Evolutionary conservation across 1,140 invertebrate species (phyloP).

Genomic region (Temnothorax nylanderi): DNA sequence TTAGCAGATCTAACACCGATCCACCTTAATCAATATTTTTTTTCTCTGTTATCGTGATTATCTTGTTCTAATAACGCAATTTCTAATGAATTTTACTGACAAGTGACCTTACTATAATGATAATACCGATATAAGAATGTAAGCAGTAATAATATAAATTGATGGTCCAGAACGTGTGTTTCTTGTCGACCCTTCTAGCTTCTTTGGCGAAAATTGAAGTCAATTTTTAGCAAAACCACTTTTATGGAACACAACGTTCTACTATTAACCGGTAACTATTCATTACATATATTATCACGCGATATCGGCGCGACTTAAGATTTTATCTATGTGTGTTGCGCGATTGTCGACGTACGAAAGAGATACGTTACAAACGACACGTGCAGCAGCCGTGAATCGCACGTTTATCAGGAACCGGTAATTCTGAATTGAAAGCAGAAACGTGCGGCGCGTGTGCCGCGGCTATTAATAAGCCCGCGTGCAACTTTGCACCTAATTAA

Average conservation of each 20-base stretch:
- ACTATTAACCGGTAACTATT: neutral
- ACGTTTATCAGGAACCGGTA: conserved; percentile 53
- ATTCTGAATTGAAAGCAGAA: conserved; percentile 45
- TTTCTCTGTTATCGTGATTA: conserved; percentile 9
- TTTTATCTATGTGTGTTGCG: neutral
- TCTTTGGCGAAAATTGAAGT: neutral
- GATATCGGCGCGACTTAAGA: neutral
- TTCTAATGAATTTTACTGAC: conserved; percentile 44
- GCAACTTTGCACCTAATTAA: conserved; percentile 51
- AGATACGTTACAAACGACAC: conserved; percentile 8
- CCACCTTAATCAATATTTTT: conserved; percentile 30
- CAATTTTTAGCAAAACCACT: neutral
- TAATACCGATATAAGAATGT: conserved; percentile 1
- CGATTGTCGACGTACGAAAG: conserved; percentile 17
- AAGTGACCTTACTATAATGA: neutral
- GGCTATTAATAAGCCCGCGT: conserved; percentile 52
- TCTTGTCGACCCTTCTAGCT: neutral
- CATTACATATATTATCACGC: conserved; percentile 20
- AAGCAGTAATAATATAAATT: neutral
- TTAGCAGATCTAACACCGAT: conserved; percentile 17
- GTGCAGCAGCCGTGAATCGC: conserved; percentile 38
- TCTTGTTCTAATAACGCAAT: conserved; percentile 22
- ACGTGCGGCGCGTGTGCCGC: conserved; percentile 29
- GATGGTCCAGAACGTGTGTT: neutral
- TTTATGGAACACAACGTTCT: neutral